Base-by-base conservation (phyloP, 2,113 vertebrate genomes). In the Malurus alboscapulatus region DNA sequence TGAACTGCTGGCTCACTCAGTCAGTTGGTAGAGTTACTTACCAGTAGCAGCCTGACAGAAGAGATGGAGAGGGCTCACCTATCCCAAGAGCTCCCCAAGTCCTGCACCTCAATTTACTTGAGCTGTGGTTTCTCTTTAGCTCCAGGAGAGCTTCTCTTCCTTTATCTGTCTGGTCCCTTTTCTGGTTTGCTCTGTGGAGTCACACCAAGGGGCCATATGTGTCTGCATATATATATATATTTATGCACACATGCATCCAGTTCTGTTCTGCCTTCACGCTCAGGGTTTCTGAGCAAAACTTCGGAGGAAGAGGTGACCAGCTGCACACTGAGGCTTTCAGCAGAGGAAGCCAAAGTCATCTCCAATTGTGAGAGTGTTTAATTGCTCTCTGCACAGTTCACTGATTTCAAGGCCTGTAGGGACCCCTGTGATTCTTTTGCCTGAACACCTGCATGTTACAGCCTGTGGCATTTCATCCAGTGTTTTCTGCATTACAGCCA, bases 261-360 rank as follows among this genome's bases (percentile, higher is more conserved):
- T n/a, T 84, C 65, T 77, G 29, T 15, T 77, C 75, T 58, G 17
- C 59, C 27, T 51, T 67, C 30, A 10, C 0, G 2, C 75, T 80
- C 24, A 27, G 51, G 17, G 44, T 22, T 91, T 75, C 59, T 0
- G 20, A 67, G 67, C 51, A 69, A 8, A 88, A n/a, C 26, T 54
- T 50, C 24, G 9, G 27, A 66, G 54, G 71, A 71, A 40, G 69
- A 90, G 47, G 47, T 69, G 57, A 69, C 65, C 73, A 93, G 83
- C 86, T 96, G 95, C 76, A 84, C 25, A 3, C 51, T 66, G 77
- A 78, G 68, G 38, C 77, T 96, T 95, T 93, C 96, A 81, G 80
- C 90, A 77, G 22, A 92, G 88, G 88, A 92, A 95, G 84, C 76
- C 90, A 55, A 58, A 90, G 83, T 63, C 55, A 55, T 81, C 62